A percentile compares a stretch with the other conserved stretches of the same genome.
phyloP scores from a whole-genome alignment of 2,113 vertebrate genomes.

The Panthera uncia region DNA sequence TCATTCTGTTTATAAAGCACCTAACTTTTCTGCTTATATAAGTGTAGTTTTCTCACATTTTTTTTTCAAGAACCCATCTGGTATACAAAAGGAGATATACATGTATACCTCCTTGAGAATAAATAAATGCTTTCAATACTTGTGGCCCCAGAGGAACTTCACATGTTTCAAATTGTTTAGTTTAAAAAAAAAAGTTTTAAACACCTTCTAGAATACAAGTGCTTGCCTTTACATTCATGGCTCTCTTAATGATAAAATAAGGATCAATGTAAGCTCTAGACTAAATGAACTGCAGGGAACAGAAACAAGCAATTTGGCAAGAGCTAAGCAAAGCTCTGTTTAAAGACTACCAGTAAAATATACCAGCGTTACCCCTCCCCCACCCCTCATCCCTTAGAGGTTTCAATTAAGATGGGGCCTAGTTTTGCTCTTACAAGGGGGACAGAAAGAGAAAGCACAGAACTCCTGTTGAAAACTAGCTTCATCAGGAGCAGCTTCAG shows the following conservation, averaged over 20 bases:
- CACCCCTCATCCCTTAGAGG: slow-evolving; percentile 55
- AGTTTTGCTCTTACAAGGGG: slow-evolving; percentile 59
- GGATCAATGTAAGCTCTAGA: slow-evolving; percentile 59
- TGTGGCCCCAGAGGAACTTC: slow-evolving; percentile 55
- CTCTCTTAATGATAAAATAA: slow-evolving; percentile 67
- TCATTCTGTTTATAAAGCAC: slow-evolving; percentile 31
- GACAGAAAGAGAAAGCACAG: slow-evolving; percentile 66
- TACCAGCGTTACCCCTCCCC: slow-evolving; percentile 47
- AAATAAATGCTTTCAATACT: slow-evolving; percentile 59
- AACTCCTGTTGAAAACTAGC: slow-evolving; percentile 59
- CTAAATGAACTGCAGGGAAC: slow-evolving; percentile 69
- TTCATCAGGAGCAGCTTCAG: slow-evolving; percentile 35
- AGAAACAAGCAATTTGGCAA: slow-evolving; percentile 72
- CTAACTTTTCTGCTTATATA: slow-evolving; percentile 61
- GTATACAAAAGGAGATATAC: slow-evolving; percentile 33
- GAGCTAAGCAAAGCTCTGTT: slow-evolving; percentile 43
- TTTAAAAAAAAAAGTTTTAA: slow-evolving; percentile 53
- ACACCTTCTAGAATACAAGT: slow-evolving; percentile 55
- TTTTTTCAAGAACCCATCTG: slow-evolving; percentile 31
- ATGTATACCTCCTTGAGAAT: slow-evolving; percentile 45
- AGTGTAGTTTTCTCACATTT: slow-evolving; percentile 20
- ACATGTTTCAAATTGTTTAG: slow-evolving; percentile 64
- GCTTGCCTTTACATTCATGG: slow-evolving; percentile 69
- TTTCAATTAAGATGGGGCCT: slow-evolving; percentile 76
- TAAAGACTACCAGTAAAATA: slow-evolving; percentile 71